A percentile compares a stretch with the other conserved stretches of the same genome.
These are phyloP conservation scores for Pelodiscus sinensis DNA, from an alignment of 2,113 vertebrate species.

Conservation along the genomic window DNA sequence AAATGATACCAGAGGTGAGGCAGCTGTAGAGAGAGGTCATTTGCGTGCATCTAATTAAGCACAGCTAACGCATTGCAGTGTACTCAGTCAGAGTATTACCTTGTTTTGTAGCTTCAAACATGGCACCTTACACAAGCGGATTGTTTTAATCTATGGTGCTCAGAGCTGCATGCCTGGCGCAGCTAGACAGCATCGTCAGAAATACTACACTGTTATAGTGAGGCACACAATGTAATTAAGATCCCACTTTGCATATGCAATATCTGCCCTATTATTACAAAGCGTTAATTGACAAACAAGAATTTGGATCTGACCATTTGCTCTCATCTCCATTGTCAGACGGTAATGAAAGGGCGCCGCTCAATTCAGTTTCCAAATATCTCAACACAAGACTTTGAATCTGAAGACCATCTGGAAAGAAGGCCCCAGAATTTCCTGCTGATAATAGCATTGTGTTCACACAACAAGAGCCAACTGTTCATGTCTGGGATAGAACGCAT, in stretches of 20 bases:
- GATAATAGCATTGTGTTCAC: slow-evolving; percentile 60
- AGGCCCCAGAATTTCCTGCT: slow-evolving; percentile 35
- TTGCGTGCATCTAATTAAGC: slow-evolving; percentile 45
- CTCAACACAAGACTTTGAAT: slow-evolving; percentile 70
- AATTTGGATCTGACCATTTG: slow-evolving; percentile 66
- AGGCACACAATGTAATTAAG: slow-evolving; percentile 73
- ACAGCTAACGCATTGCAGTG: slow-evolving; percentile 51
- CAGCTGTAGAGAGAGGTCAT: slow-evolving; percentile 19
- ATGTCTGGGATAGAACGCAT: slow-evolving; percentile 49
- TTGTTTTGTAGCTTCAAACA: slow-evolving; percentile 55
- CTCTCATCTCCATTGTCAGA: slow-evolving; percentile 67
- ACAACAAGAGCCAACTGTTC: slow-evolving; percentile 55
- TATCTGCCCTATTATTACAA: slow-evolving; percentile 64
- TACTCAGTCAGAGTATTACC: slow-evolving; percentile 43
- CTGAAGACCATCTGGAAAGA: slow-evolving; percentile 65
- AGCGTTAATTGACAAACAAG: slow-evolving; percentile 80
- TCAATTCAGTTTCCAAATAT: slow-evolving; percentile 76
- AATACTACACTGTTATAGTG: slow-evolving; percentile 57
- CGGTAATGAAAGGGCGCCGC: slow-evolving; percentile 70
- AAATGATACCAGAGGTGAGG: slow-evolving; percentile 33
- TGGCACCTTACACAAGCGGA: slow-evolving; percentile 64
- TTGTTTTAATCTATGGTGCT: slow-evolving; percentile 65
- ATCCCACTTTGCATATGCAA: slow-evolving; percentile 72
- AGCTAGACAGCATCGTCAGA: slow-evolving; percentile 66
- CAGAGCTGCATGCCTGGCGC: slow-evolving; percentile 47